phyloP scores from a whole-genome alignment of 2,797 vertebrate species.

The Cheirogaleus major region DNA sequence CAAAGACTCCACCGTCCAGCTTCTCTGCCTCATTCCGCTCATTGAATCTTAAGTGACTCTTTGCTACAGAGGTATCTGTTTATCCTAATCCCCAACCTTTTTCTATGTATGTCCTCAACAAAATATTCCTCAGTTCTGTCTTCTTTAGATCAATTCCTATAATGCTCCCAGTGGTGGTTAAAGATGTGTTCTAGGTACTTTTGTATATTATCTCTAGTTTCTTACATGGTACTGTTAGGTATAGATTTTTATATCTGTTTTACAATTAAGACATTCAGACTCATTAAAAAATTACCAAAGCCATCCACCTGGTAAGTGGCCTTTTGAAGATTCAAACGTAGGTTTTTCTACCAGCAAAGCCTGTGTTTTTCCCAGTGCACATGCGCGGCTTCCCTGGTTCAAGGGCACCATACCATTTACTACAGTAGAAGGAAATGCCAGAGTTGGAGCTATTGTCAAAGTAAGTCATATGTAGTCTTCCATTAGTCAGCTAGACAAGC shows the following conservation, averaged over 20 bases:
- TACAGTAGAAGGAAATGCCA: constrained; percentile 65
- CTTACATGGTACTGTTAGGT: background rate
- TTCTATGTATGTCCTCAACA: background rate
- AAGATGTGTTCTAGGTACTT: background rate
- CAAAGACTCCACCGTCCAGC: background rate
- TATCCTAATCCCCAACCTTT: background rate
- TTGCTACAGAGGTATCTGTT: background rate
- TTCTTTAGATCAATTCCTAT: background rate
- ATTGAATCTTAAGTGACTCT: background rate
- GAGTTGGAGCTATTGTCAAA: constrained; percentile 40
- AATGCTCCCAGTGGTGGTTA: background rate
- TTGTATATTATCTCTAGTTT: background rate
- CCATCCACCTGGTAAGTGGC: background rate
- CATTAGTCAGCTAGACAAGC: background rate
- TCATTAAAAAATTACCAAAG: background rate
- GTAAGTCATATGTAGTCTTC: constrained; percentile 21
- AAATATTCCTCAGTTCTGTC: background rate
- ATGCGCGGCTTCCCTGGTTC: background rate
- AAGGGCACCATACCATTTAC: constrained; percentile 26
- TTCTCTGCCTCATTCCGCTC: background rate
- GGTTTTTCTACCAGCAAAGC: background rate
- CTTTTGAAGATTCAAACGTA: background rate
- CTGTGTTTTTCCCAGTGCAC: background rate
- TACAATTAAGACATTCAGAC: background rate
- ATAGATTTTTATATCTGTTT: background rate